A percentile compares a stretch with the other conserved stretches of the same genome.
phyloP scores from a whole-genome alignment of 2,888 invertebrate genomes.

The Meganola albula region DNA sequence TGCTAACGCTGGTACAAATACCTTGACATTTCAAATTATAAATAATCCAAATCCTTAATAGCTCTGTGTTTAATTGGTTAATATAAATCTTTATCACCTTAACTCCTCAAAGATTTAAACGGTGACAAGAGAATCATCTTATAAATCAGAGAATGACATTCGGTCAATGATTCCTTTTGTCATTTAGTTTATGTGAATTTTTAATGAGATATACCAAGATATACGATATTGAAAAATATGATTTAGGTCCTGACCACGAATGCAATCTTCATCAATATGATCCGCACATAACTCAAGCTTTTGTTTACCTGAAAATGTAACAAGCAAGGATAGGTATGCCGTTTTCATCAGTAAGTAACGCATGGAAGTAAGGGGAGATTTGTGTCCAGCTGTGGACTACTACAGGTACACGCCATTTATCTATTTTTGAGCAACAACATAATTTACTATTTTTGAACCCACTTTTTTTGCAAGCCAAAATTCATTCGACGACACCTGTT shows the following conservation, averaged over 20 bases:
- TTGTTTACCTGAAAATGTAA: too few species aligned
- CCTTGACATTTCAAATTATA: too few species aligned
- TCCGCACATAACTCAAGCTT: too few species aligned
- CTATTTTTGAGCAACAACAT: too few species aligned
- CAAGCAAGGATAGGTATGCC: not conserved
- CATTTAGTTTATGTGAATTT: conserved; percentile 60
- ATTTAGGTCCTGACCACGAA: conserved; percentile 39
- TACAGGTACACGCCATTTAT: conserved; percentile 10
- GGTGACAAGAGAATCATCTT: conserved; percentile 54
- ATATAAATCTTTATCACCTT: conserved; percentile 72
- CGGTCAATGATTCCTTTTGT: conserved; percentile 54
- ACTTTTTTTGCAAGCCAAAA: too few species aligned
- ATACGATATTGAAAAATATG: conserved; percentile 50
- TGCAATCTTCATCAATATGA: conserved; percentile 38
- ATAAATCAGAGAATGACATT: conserved; percentile 56
- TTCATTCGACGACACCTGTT: too few species aligned
- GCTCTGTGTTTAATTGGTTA: conserved; percentile 63
- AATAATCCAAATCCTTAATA: conserved; percentile 62
- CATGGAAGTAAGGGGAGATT: not conserved
- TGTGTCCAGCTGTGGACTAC: not conserved
- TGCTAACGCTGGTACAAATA: too few species aligned
- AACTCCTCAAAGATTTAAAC: conserved; percentile 69
- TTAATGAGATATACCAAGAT: conserved; percentile 68
- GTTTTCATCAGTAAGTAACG: too few species aligned
- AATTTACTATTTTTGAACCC: too few species aligned